Evolutionary conservation across 2,797 vertebrate genomes (phyloP).

Genomic region (Cetoscarus ocellatus): DNA sequence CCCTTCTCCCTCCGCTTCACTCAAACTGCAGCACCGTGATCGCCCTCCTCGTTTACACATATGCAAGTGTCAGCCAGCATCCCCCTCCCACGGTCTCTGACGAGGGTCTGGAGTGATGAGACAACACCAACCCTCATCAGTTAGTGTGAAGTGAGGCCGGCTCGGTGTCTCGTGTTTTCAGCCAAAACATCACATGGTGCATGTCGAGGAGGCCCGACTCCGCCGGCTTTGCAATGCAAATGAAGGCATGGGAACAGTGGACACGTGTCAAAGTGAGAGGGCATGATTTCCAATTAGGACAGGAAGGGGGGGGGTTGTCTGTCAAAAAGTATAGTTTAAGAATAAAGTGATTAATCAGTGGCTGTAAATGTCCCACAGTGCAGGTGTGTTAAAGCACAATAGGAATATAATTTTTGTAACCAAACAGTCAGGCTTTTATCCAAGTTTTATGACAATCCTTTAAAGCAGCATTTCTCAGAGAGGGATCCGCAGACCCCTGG

Average conservation of each 20-base stretch:
- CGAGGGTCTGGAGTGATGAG: slow-evolving; percentile 66
- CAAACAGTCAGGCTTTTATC: no score
- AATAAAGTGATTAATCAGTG: neutral
- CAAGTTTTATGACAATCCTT: no score
- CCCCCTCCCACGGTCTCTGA: neutral
- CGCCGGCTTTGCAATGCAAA: slow-evolving; percentile 60
- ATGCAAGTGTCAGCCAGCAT: slow-evolving; percentile 46
- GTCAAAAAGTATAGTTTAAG: slow-evolving; percentile 26
- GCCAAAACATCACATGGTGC: slow-evolving; percentile 59
- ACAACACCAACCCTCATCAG: slow-evolving; percentile 67
- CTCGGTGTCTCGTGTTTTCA: slow-evolving; percentile 59
- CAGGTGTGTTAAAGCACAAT: no score
- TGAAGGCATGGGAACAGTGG: slow-evolving; percentile 46
- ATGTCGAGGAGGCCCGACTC: slow-evolving; percentile 39
- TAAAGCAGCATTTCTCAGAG: no score
- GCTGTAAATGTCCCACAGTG: no score
- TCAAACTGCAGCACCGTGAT: slow-evolving; percentile 33
- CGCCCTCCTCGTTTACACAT: slow-evolving; percentile 39
- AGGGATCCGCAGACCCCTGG: no score
- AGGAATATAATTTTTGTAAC: no score
- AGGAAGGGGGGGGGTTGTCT: slow-evolving; percentile 28
- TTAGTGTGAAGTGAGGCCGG: slow-evolving; percentile 58
- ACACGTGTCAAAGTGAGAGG: slow-evolving; percentile 41
- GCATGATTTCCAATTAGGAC: slow-evolving; percentile 29
- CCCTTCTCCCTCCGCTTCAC: slow-evolving; percentile 37